A percentile compares a stretch with the other conserved stretches of the same genome.
Conservation (phyloP, 2,113 vertebrate genomes). For the Seriola rivoliana region DNA sequence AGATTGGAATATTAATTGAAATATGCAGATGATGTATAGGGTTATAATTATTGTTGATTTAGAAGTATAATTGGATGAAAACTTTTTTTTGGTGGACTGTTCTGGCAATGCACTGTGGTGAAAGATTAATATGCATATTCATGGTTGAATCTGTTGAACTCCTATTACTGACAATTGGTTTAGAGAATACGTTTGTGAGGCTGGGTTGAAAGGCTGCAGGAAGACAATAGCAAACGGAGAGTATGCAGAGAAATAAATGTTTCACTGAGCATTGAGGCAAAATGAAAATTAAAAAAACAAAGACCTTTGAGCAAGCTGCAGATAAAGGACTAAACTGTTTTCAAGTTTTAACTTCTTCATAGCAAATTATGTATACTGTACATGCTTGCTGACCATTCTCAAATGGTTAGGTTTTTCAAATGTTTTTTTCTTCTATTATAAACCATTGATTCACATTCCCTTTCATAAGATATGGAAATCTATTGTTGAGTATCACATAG, state of each 20-base stretch:
- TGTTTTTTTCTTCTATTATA: not conserved
- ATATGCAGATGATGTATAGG: conserved; percentile 84
- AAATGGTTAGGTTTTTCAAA: not conserved
- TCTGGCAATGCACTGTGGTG: conserved; percentile 88
- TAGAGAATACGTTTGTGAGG: conserved; percentile 57
- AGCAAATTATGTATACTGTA: not conserved
- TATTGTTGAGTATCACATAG: not conserved
- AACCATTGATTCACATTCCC: not conserved
- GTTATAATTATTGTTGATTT: conserved; percentile 84
- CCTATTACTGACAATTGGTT: conserved; percentile 86
- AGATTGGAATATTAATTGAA: conserved; percentile 87
- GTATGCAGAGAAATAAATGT: conserved; percentile 36
- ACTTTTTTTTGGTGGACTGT: conserved; percentile 87
- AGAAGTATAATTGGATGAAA: conserved; percentile 84
- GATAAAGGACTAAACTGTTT: not conserved
- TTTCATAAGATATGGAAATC: not conserved
- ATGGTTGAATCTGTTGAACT: conserved; percentile 88
- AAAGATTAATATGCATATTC: conserved; percentile 79
- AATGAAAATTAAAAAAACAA: conserved; percentile 41
- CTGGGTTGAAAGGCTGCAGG: conserved; percentile 60
- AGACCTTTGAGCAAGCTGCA: conserved; percentile 23
- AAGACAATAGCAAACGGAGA: conserved; percentile 49
- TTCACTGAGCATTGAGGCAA: conserved; percentile 32
- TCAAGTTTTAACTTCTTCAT: not conserved
- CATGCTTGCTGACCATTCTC: conserved; percentile 6